Base-by-base conservation (phyloP, 1,140 invertebrate genomes). In the Chrysoperla carnea region DNA sequence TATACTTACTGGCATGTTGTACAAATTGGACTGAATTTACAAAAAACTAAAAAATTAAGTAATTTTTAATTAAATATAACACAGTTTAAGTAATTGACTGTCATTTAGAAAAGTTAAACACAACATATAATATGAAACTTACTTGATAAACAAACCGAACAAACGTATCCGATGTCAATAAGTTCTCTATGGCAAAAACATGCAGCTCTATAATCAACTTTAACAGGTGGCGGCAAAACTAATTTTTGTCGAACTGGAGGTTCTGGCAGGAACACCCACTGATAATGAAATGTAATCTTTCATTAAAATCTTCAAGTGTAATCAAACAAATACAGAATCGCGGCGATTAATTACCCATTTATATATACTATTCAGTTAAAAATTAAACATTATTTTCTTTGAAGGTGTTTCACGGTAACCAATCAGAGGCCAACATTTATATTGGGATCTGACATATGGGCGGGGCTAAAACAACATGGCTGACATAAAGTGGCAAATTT, bases 161-260 rank as follows among this genome's bases (percentile, higher is more conserved):
- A 98, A 11, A 98, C 93, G 62, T 87, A 96, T 41, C 91, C 94
- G 53, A 95, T 84, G 54, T 95, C 91, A 38, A 97, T 83, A 28
- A 97, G 70, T 53, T 91, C 87, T n/a, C 91, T 68, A 64, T 98
- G 94, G 59, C 94, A 98, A 68, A 98, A 98, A 62, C 94, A 98
- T 0, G 92, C 91, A 14, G 94, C 91, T 51, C 92, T 67, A 60
- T 95, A 96, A 63, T 96, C 92, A 8, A 97, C 89, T 50, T 90
- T 84, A 0, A 81, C 81, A 6, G 84, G 76, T 1, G 89, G 84
- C 1, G 93, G 93, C 36, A 96, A 56, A 1, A 90, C 84, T 48
- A 97, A 60, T 58, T 88, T 83, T 43, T 76, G 75, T 29, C 94
- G 69, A 37, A 84, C 73, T 35, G 69, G 67, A 4, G 79, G 77